Base-by-base conservation (phyloP, 2,113 vertebrate species). In the Accipiter virgatus region DNA sequence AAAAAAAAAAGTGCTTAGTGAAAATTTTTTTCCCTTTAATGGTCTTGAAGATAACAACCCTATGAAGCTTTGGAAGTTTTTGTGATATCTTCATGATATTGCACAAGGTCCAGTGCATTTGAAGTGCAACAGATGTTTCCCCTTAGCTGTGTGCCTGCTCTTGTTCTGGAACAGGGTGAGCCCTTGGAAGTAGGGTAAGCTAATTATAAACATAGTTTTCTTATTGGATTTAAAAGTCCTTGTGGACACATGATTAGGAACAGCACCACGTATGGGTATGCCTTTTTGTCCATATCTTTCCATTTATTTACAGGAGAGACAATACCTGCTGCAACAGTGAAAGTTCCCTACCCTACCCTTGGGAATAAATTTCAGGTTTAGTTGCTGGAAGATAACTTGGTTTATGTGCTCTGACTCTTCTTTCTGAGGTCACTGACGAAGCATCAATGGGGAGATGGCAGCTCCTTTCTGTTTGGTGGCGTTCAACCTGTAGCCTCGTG, bases 1-100 rank as follows among this genome's bases (percentile, higher is more conserved):
- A 52, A 48, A 40, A 59, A 61, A 55, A 47, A 56, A 58, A 36
- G 8, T 72, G 12, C 17, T 31, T 77, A 72, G 32, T 92, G 73
- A 52, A 61, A n/a, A 71, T 9, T 27, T 56, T 91, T 88, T 97
- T 72, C 36, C 82, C 66, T 94, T 94, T 92, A 84, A 95, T 91
- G 93, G 81, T 38, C 80, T 68, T 81, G 74, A 92, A 42, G 63
- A 86, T 74, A 78, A 52, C 13, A 55, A 91, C 70, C 59, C 40
- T 58, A 1, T 70, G 25, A 40, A 50, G 47, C 72, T 84, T 53
- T 72, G 55, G 73, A 89, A 85, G 32, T 65, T 86, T 81, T 48
- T 84, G 70, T 93, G 48, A 6, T 87, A 29, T 65, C 67, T 86
- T 93, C 43, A 25, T 71, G 80, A 9, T 97, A 67, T 77, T 96